These are phyloP conservation scores for Tanypteryx hageni DNA, from an alignment of 2,888 invertebrate species.

Conservation along the genomic window DNA sequence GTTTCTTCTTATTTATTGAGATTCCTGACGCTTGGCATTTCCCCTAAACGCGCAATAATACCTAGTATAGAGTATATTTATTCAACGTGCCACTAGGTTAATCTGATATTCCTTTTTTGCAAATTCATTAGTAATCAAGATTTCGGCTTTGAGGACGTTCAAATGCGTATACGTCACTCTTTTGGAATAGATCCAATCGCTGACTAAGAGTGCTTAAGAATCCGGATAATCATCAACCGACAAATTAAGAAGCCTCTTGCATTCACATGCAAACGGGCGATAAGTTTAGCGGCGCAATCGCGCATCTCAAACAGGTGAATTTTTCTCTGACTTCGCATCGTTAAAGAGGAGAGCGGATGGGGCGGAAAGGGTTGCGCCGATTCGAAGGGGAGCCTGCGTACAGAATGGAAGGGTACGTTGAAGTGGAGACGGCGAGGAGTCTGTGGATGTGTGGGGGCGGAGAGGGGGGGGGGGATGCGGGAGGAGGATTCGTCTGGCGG, in stretches of 20 bases:
- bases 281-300: conserved; percentile 2
- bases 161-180: neutral
- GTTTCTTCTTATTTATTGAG: too few species aligned
- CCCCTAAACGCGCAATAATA: too few species aligned
- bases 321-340: neutral
- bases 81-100: too few species aligned
- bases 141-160: neutral
- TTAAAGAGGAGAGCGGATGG: neutral
- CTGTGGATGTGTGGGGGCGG: neutral
- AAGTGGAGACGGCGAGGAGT: neutral
- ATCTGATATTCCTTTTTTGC: neutral
- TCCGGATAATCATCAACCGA: neutral
- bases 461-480: neutral
- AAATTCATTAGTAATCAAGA: neutral
- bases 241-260: neutral
- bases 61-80: too few species aligned
- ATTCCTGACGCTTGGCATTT: too few species aligned
- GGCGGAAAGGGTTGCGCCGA: conserved; percentile 8
- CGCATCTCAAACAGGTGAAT: conserved; percentile 33
- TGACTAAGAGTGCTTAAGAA: neutral
- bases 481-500: neutral
- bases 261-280: neutral
- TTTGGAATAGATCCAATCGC: neutral
- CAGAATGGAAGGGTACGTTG: neutral
- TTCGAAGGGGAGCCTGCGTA: neutral